Evolutionary conservation across 2,113 vertebrate genomes (phyloP), one percentile per base, ranked within the genome.

Genomic region (Ammodytes marinus): DNA sequence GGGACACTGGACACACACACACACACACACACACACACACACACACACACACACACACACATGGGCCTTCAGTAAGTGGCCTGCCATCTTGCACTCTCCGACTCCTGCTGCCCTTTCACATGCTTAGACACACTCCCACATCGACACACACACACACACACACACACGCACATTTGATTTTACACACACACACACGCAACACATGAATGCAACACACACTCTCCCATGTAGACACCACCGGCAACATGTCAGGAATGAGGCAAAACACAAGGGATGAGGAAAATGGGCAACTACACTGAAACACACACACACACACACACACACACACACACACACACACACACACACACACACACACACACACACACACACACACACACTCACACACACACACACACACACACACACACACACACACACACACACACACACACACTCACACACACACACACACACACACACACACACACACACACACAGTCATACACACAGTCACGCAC

Each of bases 11-110:
- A 50, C 64, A 55, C 76, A 69, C 49, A 69, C 19, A 66, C 47
- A 60, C 69, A 64, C 72, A 64, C 61, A 58, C 64, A 60, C 54
- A 70, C 57, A 52, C 54, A 45, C 61, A 67, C 58, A 74, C 64
- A 74, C 77, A 74, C 61, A 78, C 53, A 83, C 60, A 67, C 35
- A 80, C 80, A 85, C 53, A 87, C 80, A 88, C 63, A 87, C 71
- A 77, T 27, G 49, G 77, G 17, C 57, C 57, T 42, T 79, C 77
- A 42, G 86, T 88, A 92, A 91, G 88, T 91, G 86, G 79, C 80
- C 61, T 37, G 59, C 84, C 84, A 72, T 86, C 84, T 84, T 86
- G 80, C 85, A 43, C 89, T 86, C 65, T 86, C 64, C 17, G 0
- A 74, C 82, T 77, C 58, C n/a, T n/a, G n/a, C 37, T 57, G 57